Conservation (phyloP, 37 sponge, comb jelly and placozoan genomes). For the Ianthella basta region DNA sequence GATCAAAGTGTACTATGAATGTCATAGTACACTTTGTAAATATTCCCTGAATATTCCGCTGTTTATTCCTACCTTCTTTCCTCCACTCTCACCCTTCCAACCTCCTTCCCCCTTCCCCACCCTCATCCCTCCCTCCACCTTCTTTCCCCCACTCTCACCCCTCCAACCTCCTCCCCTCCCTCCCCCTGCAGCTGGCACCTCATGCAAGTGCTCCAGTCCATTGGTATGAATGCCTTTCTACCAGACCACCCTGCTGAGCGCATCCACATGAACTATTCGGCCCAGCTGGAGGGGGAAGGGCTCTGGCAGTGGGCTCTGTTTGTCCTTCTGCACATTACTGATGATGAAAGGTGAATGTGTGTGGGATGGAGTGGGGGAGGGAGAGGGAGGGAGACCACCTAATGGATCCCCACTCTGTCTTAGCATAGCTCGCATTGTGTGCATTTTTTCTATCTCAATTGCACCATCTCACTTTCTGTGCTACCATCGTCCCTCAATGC, state of each 20-base stretch:
- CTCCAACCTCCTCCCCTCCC: not conserved
- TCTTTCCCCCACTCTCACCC: not conserved
- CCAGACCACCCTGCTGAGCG: constrained; percentile 24
- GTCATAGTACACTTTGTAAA: too few relatives aligned
- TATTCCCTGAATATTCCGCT: too few relatives aligned
- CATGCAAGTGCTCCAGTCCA: constrained; percentile 49
- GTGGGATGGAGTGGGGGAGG: constrained; percentile 21
- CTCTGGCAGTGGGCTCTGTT: constrained; percentile 88
- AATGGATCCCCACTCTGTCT: too few relatives aligned
- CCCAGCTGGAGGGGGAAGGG: constrained; percentile 70
- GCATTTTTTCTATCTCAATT: too few relatives aligned
- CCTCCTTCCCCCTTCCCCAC: not conserved
- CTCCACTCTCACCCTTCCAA: too few relatives aligned
- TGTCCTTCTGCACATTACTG: constrained; percentile 61
- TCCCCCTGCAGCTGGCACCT: constrained; percentile 72
- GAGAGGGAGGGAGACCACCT: not conserved
- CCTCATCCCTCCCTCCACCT: not conserved
- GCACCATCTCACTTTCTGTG: too few relatives aligned
- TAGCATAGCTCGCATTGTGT: too few relatives aligned
- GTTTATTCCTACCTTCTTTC: too few relatives aligned
- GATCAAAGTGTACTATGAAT: too few relatives aligned
- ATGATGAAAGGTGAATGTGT: constrained; percentile 27
- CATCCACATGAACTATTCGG: constrained; percentile 66
- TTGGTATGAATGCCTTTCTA: constrained; percentile 65
- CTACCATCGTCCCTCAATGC: too few relatives aligned